Conservation (phyloP, 2,888 invertebrate genomes). For the Drosophila melanosoma region DNA sequence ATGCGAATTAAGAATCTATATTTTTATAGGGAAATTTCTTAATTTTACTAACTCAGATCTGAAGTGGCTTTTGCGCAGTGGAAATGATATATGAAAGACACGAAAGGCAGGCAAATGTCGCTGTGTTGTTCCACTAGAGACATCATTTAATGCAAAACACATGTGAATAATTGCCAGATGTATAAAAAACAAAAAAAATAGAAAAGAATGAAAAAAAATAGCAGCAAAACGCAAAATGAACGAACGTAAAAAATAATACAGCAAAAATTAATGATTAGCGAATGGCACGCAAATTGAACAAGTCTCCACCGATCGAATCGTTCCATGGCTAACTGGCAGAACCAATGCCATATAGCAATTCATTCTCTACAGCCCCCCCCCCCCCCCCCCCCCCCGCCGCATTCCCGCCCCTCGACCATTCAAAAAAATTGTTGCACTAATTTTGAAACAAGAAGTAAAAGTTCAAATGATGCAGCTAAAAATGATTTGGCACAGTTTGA, state of each 20-base stretch:
- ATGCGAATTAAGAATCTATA: neutral
- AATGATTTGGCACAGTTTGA: constrained; percentile 78
- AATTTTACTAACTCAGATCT: neutral
- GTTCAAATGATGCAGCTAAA: constrained; percentile 64
- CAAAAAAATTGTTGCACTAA: constrained; percentile 37
- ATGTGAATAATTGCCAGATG: constrained; percentile 6
- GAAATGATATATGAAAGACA: neutral
- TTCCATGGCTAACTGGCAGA: constrained; percentile 63
- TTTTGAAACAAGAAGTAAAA: constrained; percentile 34
- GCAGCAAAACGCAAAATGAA: neutral
- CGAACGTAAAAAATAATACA: constrained; percentile 6
- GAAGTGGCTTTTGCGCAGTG: neutral
- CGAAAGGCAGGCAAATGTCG: neutral
- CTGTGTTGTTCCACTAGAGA: neutral
- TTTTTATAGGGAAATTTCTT: neutral
- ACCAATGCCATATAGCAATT: constrained; percentile 39
- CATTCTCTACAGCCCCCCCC: neutral
- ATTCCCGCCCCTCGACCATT: neutral
- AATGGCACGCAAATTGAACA: constrained; percentile 59
- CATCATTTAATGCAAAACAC: neutral
- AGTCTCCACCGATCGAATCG: constrained; percentile 44
- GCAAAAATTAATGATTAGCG: constrained; percentile 26
- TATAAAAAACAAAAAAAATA: neutral
- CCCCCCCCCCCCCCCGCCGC: neutral
- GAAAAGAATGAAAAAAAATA: neutral